These are phyloP conservation scores for Dicroscelio sp. DNA, from an alignment of 2,888 invertebrate species.

Conservation along the genomic window DNA sequence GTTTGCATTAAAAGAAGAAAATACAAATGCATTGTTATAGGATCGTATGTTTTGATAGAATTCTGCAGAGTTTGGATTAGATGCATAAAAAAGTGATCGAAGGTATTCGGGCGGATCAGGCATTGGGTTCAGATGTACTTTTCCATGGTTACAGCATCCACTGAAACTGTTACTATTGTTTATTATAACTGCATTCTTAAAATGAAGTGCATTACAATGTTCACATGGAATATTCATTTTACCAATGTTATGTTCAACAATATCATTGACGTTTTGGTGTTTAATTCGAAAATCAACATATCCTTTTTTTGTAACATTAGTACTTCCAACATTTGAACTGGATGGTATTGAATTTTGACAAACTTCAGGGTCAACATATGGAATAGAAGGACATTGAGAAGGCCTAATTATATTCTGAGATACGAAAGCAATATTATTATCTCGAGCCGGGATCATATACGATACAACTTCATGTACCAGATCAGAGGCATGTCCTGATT, in stretches of 20 bases:
- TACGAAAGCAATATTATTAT: too few species aligned
- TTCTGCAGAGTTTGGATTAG: not conserved
- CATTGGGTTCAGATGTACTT: not conserved
- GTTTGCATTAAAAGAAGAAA: conserved; percentile 8
- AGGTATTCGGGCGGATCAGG: not conserved
- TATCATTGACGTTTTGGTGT: not conserved
- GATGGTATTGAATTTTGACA: not conserved
- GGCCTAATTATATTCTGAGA: not conserved
- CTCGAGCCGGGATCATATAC: too few species aligned
- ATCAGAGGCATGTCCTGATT: not conserved
- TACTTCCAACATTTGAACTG: conserved; percentile 1
- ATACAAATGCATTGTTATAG: not conserved
- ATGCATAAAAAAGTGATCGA: not conserved
- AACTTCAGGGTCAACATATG: not conserved
- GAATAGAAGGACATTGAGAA: not conserved
- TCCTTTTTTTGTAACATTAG: conserved; percentile 2
- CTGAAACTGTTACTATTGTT: not conserved
- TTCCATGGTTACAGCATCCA: not conserved
- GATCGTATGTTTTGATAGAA: not conserved
- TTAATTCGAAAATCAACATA: conserved; percentile 1
- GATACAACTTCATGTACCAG: too few species aligned
- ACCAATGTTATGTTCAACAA: conserved; percentile 21
- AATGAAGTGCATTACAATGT: conserved; percentile 20
- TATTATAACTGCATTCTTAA: not conserved
- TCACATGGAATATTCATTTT: not conserved